Conservation (phyloP, 30 jellyfish, hydroid and myxozoan genomes). For the Aurelia aurita complex sp. Pacific region DNA sequence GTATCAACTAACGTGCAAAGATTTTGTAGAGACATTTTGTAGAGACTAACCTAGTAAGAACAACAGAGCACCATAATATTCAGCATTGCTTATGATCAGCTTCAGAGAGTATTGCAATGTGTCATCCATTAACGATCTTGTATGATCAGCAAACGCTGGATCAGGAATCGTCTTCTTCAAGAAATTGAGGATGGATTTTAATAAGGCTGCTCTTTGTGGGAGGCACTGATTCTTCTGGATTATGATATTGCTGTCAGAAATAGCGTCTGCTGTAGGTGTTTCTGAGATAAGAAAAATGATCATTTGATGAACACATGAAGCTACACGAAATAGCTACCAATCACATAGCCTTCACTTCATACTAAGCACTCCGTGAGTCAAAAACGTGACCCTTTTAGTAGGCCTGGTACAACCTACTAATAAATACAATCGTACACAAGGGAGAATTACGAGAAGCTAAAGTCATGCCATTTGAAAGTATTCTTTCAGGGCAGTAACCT, state of each 20-base stretch:
- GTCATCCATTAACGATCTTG: constrained; percentile 95
- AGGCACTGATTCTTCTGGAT: constrained; percentile 78
- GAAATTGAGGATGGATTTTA: constrained; percentile 92
- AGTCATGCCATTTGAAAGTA: too few relatives aligned
- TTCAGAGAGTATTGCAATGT: constrained; percentile 85
- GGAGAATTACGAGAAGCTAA: too few relatives aligned
- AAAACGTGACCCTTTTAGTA: too few relatives aligned
- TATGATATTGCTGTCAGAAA: constrained; percentile 33
- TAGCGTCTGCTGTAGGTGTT: background rate
- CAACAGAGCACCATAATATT: constrained; percentile 95
- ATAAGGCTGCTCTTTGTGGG: constrained; percentile 98
- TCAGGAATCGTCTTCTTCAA: constrained; percentile 98
- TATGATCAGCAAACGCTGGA: constrained; percentile 96
- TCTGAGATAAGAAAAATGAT: too few relatives aligned
- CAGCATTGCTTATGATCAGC: constrained; percentile 95
- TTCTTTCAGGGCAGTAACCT: too few relatives aligned
- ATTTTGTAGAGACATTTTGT: background rate
- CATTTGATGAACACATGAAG: too few relatives aligned
- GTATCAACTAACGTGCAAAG: background rate
- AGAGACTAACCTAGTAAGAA: constrained; percentile 92
- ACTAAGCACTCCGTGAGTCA: too few relatives aligned
- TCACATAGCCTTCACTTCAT: too few relatives aligned
- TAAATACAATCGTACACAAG: too few relatives aligned
- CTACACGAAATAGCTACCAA: too few relatives aligned
- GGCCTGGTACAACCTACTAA: too few relatives aligned